These are phyloP conservation scores for Dugesia japonica DNA, from an alignment of 2,888 invertebrate genomes.

Conservation along the genomic window DNA sequence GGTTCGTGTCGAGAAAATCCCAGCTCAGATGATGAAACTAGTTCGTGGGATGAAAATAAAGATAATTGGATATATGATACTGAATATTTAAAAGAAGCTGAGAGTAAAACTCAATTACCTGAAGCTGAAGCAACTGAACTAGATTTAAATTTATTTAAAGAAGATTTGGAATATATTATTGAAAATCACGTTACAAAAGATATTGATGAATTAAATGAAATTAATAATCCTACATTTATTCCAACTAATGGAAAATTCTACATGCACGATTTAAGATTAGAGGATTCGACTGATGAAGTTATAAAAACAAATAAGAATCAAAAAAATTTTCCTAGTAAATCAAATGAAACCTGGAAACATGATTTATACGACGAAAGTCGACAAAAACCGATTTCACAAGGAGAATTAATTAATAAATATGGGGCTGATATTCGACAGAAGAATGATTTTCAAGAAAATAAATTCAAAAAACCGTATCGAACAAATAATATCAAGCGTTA, in stretches of 20 bases:
- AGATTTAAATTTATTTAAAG: no score
- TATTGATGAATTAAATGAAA: no score
- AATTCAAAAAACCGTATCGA: no score
- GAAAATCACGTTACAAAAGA: no score
- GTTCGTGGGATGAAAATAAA: not conserved
- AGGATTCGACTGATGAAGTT: not conserved
- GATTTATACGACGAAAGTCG: not conserved
- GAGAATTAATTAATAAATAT: not conserved
- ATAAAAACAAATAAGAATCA: not conserved
- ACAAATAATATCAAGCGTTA: no score
- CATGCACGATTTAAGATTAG: not conserved
- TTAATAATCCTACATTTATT: not conserved
- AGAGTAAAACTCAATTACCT: no score
- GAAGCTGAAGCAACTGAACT: no score
- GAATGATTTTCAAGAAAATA: no score
- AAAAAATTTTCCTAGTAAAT: not conserved
- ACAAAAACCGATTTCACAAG: not conserved
- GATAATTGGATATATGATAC: not conserved
- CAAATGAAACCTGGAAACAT: not conserved
- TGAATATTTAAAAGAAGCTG: not conserved
- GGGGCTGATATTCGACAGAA: not conserved
- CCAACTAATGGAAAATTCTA: not conserved
- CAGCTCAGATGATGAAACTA: not conserved
- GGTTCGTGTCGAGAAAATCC: conserved; percentile 6
- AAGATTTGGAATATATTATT: no score